phyloP scores from a whole-genome alignment of 2,797 vertebrate genomes.

The Etheostoma perlongum region DNA sequence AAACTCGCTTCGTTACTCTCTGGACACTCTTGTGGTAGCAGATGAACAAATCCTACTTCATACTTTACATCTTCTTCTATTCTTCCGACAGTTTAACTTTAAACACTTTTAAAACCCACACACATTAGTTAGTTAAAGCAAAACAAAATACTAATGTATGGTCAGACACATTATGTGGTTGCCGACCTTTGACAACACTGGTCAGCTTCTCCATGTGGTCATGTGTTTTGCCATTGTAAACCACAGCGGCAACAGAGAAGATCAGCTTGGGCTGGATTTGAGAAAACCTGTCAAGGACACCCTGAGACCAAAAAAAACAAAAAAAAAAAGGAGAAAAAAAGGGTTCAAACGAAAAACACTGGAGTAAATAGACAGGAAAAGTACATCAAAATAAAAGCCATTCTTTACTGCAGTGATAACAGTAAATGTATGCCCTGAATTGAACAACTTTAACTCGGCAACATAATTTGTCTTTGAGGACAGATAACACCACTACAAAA shows the following conservation, averaged over 20 bases:
- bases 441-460: neutral
- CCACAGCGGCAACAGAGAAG: conserved; percentile 94
- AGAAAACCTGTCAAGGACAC: conserved; percentile 95
- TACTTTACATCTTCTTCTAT: neutral
- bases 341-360: neutral
- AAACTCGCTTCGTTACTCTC: neutral
- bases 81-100: neutral
- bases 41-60: neutral
- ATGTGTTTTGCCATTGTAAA: conserved; percentile 95
- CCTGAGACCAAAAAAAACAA: conserved; percentile 76
- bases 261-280: conserved; percentile 97
- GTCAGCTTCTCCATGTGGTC: conserved; percentile 94
- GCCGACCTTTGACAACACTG: conserved; percentile 93
- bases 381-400: neutral
- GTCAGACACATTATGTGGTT: neutral
- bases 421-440: neutral
- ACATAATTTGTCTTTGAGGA: neutral
- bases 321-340: neutral
- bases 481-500: neutral
- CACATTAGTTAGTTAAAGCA: neutral
- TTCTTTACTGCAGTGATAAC: neutral
- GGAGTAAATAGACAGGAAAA: neutral
- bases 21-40: neutral
- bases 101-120: neutral
- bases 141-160: neutral